Percentiles rank a stretch among this genome's conserved stretches.
These are phyloP conservation scores for Oopsacas minuta DNA, from an alignment of 37 sponge, comb jelly and placozoan genomes.

Conservation along the genomic window DNA sequence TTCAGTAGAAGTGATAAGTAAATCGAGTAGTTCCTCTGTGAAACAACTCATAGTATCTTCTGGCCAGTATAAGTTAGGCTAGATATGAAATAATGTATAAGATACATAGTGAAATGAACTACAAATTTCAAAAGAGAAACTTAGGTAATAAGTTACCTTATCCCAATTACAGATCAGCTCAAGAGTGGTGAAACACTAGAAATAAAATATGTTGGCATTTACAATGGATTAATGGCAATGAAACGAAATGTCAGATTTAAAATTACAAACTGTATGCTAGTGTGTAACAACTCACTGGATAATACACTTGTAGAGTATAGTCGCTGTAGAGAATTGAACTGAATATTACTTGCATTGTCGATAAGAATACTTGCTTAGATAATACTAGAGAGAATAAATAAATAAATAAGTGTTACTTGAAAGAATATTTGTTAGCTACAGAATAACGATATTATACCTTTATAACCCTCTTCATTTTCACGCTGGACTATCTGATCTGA, in stretches of 20 bases:
- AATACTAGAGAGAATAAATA: slow-evolving; percentile 1
- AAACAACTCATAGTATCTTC: slow-evolving; percentile 11
- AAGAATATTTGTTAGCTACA: background rate
- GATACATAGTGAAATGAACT: background rate
- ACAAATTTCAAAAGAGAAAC: background rate
- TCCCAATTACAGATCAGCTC: background rate
- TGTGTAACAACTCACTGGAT: background rate
- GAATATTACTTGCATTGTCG: background rate
- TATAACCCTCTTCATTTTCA: background rate
- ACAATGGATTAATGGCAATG: background rate
- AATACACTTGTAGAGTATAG: slow-evolving; percentile 6
- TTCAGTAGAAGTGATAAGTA: background rate
- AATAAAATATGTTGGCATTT: background rate
- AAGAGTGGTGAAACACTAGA: background rate
- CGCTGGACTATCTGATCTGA: background rate
- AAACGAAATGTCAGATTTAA: background rate
- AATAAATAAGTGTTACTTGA: background rate
- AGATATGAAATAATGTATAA: background rate
- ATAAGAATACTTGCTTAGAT: background rate
- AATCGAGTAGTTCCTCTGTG: background rate
- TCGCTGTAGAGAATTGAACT: background rate
- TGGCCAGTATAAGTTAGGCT: background rate
- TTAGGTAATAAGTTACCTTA: background rate
- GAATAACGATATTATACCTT: background rate
- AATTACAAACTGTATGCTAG: background rate